Conservation (phyloP, 2,797 vertebrate genomes). For the Phoeniculus purpureus region DNA sequence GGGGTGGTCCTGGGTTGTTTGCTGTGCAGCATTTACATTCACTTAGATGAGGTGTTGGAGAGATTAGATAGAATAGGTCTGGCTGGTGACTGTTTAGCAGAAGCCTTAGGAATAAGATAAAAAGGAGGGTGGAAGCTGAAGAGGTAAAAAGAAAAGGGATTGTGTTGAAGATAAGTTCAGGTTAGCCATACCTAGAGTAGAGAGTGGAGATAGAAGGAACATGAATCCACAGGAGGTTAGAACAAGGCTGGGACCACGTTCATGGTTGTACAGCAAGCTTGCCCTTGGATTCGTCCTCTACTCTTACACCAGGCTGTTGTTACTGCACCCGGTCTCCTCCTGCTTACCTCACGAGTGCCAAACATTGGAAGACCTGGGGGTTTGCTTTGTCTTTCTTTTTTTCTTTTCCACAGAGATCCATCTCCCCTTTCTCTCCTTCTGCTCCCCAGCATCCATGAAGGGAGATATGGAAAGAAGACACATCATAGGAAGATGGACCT, state of each 20-base stretch:
- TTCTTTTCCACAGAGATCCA: not conserved
- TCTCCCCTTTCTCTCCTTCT: not conserved
- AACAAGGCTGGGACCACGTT: not conserved
- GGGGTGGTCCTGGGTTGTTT: not conserved
- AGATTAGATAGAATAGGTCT: not conserved
- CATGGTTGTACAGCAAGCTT: not conserved
- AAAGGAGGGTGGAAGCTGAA: not conserved
- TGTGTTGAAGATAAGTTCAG: not conserved
- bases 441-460: not conserved
- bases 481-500: fast-evolving
- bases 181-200: not conserved
- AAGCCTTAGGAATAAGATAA: not conserved
- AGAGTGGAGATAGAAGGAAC: not conserved
- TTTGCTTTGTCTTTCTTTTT: not conserved
- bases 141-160: not conserved
- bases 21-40: not conserved
- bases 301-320: not conserved
- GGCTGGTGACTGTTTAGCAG: not conserved
- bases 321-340: not conserved
- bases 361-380: not conserved
- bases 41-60: not conserved
- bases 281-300: not conserved
- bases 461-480: not conserved
- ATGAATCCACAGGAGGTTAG: not conserved
- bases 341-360: not conserved